Percentiles rank a stretch among this genome's conserved stretches.
Evolutionary conservation across 1,140 invertebrate genomes (phyloP).

Genomic region (Panagrolaimus sp.): DNA sequence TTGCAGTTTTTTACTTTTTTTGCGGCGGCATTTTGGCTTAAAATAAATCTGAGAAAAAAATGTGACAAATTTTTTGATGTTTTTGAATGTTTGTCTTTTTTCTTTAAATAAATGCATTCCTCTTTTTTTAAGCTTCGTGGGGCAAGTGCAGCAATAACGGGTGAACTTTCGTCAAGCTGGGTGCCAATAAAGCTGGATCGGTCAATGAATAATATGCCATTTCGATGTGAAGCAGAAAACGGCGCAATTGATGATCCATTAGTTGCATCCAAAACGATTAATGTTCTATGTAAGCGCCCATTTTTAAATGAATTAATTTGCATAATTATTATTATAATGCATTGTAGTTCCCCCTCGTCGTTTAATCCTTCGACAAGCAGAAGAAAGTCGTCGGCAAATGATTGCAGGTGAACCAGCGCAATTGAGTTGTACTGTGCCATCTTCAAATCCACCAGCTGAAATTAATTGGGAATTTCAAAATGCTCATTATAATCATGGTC

Average conservation of each 20-base stretch:
- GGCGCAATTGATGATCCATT: conserved; percentile 79
- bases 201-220: conserved; percentile 59
- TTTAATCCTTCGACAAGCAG: conserved; percentile 74
- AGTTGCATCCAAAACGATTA: conserved; percentile 72
- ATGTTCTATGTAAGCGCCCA: conserved; percentile 79
- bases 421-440: conserved; percentile 79
- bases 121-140: conserved; percentile 44
- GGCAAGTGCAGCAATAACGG: conserved; percentile 36
- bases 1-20: too few relatives aligned
- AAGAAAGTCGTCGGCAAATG: conserved; percentile 60
- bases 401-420: conserved; percentile 56
- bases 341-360: conserved; percentile 76
- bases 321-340: too few relatives aligned
- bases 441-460: conserved; percentile 82
- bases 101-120: neutral
- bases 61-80: neutral
- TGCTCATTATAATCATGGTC: conserved; percentile 21
- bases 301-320: too few relatives aligned
- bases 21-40: too few relatives aligned
- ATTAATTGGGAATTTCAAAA: conserved; percentile 78
- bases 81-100: too few relatives aligned
- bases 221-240: conserved; percentile 85
- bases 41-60: neutral
- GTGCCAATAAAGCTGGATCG: conserved; percentile 45
- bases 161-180: conserved; percentile 39